These are phyloP conservation scores for Scomber japonicus DNA, from an alignment of 2,113 vertebrate genomes.

Conservation along the genomic window DNA sequence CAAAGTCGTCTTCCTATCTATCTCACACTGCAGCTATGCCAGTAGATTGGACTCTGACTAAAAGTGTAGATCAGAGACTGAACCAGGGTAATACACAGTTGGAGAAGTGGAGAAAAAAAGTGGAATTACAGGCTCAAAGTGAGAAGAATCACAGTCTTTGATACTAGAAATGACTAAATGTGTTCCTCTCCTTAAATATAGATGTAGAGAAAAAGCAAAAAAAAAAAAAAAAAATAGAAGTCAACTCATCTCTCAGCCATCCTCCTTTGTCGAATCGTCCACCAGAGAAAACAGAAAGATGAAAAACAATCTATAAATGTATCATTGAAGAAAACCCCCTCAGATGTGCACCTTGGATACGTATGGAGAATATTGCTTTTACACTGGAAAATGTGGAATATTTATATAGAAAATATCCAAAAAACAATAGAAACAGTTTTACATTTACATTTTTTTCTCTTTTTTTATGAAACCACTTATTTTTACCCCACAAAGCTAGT, in stretches of 20 bases:
- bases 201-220: slow-evolving; percentile 22
- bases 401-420: slow-evolving; percentile 79
- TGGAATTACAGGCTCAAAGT: not conserved
- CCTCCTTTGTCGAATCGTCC: slow-evolving; percentile 18
- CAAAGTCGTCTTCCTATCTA: not conserved
- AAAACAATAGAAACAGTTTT: slow-evolving; percentile 82
- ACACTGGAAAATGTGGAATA: slow-evolving; percentile 78
- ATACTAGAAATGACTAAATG: slow-evolving; percentile 25
- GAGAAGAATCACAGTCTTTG: slow-evolving; percentile 2
- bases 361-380: slow-evolving; percentile 84
- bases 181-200: slow-evolving; percentile 25
- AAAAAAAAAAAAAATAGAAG: not conserved
- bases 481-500: slow-evolving; percentile 64
- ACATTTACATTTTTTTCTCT: slow-evolving; percentile 67
- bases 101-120: not conserved
- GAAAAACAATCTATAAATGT: slow-evolving; percentile 36
- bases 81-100: not conserved
- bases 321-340: slow-evolving; percentile 48
- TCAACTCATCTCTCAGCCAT: slow-evolving; percentile 11
- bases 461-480: slow-evolving; percentile 76
- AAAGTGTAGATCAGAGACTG: slow-evolving; percentile 4
- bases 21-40: slow-evolving; percentile 10
- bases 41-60: not conserved
- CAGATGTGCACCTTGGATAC: slow-evolving; percentile 59
- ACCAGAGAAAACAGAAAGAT: slow-evolving; percentile 20